phyloP scores from a whole-genome alignment of 2,113 vertebrate species.

The Rynchops niger region DNA sequence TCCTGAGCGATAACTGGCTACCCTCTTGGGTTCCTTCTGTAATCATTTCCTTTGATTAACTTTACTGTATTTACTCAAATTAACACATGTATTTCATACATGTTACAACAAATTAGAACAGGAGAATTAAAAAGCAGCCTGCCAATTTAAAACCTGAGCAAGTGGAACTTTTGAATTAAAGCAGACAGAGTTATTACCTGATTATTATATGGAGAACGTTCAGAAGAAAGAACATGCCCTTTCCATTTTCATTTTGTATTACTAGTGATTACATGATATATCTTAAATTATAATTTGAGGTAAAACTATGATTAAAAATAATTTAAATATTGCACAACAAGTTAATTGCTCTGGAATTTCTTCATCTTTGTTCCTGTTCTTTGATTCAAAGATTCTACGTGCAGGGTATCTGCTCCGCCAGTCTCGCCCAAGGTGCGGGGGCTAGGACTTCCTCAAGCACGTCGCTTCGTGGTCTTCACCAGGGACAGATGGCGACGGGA shows the following conservation, averaged over 20 bases:
- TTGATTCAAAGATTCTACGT: slow-evolving; percentile 1
- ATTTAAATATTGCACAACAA: slow-evolving; percentile 69
- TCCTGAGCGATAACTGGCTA: background rate
- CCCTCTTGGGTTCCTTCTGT: slow-evolving; percentile 34
- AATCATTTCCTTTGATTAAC: slow-evolving; percentile 68
- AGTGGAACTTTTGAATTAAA: slow-evolving; percentile 62
- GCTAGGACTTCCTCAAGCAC: background rate
- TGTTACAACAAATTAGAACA: slow-evolving; percentile 65
- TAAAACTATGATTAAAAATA: slow-evolving; percentile 66
- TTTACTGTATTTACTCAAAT: slow-evolving; percentile 58
- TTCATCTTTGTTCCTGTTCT: slow-evolving; percentile 54
- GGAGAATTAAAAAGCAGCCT: slow-evolving; percentile 57
- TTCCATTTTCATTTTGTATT: slow-evolving; percentile 59
- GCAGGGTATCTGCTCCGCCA: background rate
- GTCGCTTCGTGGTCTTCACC: rapidly evolving
- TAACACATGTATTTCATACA: slow-evolving; percentile 58
- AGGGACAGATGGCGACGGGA: background rate
- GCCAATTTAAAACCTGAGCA: slow-evolving; percentile 46
- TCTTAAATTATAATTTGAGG: slow-evolving; percentile 67
- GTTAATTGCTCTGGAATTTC: slow-evolving; percentile 65
- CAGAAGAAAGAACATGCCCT: slow-evolving; percentile 67
- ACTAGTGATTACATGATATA: slow-evolving; percentile 59
- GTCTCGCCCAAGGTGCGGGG: background rate
- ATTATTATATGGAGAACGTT: slow-evolving; percentile 54
- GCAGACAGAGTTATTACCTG: slow-evolving; percentile 61